Evolutionary conservation across 2,888 invertebrate species (phyloP), one percentile per base, ranked within the genome.

Genomic region (Xestoiulus laeticollis): DNA sequence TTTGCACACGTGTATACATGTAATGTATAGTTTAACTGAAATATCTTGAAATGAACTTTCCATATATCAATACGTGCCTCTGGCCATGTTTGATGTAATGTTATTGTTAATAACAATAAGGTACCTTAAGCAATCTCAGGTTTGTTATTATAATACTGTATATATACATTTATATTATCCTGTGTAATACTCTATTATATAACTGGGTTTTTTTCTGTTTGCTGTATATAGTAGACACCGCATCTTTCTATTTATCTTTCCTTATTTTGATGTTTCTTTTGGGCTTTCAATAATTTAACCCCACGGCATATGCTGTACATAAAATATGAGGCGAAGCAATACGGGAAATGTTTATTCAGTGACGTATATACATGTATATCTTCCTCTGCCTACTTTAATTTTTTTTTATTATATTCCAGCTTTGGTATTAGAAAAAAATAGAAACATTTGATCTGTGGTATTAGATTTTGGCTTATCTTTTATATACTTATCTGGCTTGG

Each of bases 211-310:
- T n/a, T n/a, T 5, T 53, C n/a, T 2, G 53, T 38, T 6, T 38
- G 33, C 33, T 6, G 33, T 38, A 38, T 38, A 38, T 38, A 38
- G 33, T 53, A 53, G 19, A n/a, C 53, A 16, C n/a, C 19, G n/a
- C 53, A 53, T 53, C n/a, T 1, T 53, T n/a, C n/a, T 38, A 38
- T 38, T 48, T 26, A 6, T 26, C 26, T 8, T 59, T 68, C 8
- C 68, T 68, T 22, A 26, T 26, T 26, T 68, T 68, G 68, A 68
- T 68, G 26, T 68, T 68, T 68, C 68, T n/a, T 22, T 68, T 26
- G 68, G 68, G 68, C 5, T 68, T 68, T 68, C 59, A 68, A 26
- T 68, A 68, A 68, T 68, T 68, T 22, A 68, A 26, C 68, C 68
- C 8, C 19, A 8, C 68, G 68, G 26, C 26, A 26, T 68, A 26